Percentiles rank a stretch among this genome's conserved stretches.
Conservation (phyloP, 1,140 invertebrate genomes). For the Drosophila melanica region DNA sequence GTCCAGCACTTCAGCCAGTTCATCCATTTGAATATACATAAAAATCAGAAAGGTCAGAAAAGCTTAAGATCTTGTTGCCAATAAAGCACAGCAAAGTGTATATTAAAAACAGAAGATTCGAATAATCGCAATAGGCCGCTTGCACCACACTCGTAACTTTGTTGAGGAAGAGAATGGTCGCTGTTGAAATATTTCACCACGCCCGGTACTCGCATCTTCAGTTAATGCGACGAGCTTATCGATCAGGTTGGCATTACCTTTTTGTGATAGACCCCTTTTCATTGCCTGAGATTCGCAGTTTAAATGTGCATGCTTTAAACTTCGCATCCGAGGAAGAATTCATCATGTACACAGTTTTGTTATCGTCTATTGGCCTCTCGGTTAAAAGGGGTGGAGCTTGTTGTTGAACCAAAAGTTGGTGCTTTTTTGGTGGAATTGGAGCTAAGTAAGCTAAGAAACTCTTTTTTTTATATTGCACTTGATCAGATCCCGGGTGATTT, state of each 20-base stretch:
- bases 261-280: no score
- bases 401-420: constrained; percentile 35
- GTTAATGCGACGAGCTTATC: constrained; percentile 74
- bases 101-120: constrained; percentile 98
- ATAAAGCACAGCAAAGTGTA: constrained; percentile 98
- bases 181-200: constrained; percentile 83
- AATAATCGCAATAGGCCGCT: constrained; percentile 93
- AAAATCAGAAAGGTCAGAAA: constrained; percentile 94
- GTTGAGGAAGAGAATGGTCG: constrained; percentile 52
- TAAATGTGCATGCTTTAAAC: no score
- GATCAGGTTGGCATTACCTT: no score
- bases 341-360: background rate
- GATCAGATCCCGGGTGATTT: constrained; percentile 58
- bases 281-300: constrained; percentile 62
- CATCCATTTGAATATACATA: constrained; percentile 99
- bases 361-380: background rate
- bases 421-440: constrained; percentile 77
- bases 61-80: constrained; percentile 98
- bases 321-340: constrained; percentile 23
- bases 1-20: constrained; percentile 96
- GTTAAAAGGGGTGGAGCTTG: constrained; percentile 52
- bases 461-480: constrained; percentile 76
- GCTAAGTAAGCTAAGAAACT: constrained; percentile 79
- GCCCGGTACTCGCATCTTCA: constrained; percentile 78
- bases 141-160: constrained; percentile 83